Evolutionary conservation across 2,888 invertebrate genomes (phyloP).

Genomic region (Scaptomyza caliginosa): DNA sequence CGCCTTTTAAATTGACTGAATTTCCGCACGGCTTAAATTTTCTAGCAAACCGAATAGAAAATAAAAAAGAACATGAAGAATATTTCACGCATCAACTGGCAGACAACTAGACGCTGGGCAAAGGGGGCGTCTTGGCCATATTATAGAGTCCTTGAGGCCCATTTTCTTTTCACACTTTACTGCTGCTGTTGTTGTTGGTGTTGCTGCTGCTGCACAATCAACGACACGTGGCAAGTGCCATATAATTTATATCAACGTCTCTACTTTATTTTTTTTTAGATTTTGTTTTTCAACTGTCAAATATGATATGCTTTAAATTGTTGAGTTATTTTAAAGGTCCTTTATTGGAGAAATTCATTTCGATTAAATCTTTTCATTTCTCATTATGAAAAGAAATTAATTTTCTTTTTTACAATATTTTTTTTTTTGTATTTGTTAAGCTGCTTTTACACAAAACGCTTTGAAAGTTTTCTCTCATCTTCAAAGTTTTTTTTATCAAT

Average conservation of each 20-base stretch:
- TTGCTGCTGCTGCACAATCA: slow-evolving; percentile 59
- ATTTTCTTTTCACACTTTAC: slow-evolving; percentile 71
- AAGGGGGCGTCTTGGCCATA: slow-evolving; percentile 53
- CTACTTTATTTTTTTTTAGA: slow-evolving; percentile 13
- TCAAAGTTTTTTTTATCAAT: slow-evolving; percentile 46
- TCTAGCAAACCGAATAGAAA: slow-evolving; percentile 18
- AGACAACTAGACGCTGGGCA: slow-evolving; percentile 45
- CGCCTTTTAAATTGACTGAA: slow-evolving; percentile 73
- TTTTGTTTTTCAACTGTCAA: slow-evolving; percentile 37
- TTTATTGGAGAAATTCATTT: slow-evolving; percentile 57
- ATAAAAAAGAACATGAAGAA: slow-evolving; percentile 47
- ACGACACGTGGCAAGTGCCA: slow-evolving; percentile 75
- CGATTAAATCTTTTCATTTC: slow-evolving; percentile 38
- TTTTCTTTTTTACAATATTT: slow-evolving; percentile 36
- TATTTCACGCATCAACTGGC: slow-evolving; percentile 72
- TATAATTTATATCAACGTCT: slow-evolving; percentile 68
- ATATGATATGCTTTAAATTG: slow-evolving; percentile 42
- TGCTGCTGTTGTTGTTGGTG: slow-evolving; percentile 9
- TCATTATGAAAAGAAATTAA: slow-evolving; percentile 56
- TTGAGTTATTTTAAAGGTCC: too few relatives aligned
- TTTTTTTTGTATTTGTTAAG: slow-evolving; percentile 39
- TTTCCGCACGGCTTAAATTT: slow-evolving; percentile 80
- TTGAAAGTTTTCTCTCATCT: slow-evolving; percentile 37
- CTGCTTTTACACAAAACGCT: slow-evolving; percentile 36
- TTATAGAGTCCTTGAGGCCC: slow-evolving; percentile 70